Evolutionary conservation across 2,888 invertebrate genomes (phyloP).

Genomic region (Plagodis dolabraria): DNA sequence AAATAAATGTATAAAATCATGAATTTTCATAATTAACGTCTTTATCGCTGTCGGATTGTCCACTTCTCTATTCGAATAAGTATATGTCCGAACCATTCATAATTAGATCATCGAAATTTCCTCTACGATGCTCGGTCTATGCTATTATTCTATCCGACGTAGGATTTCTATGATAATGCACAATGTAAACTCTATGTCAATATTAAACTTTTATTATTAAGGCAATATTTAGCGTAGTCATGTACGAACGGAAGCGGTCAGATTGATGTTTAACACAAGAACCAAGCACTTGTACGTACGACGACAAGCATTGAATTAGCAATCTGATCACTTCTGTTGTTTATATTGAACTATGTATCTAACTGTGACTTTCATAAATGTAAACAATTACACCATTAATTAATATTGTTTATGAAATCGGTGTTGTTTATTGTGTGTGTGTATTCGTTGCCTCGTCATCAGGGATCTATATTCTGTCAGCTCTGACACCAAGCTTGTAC

Average conservation of each 20-base stretch:
- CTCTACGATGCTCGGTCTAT: constrained; percentile 45
- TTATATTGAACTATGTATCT: constrained; percentile 54
- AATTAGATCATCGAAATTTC: constrained; percentile 44
- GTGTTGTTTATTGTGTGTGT: constrained; percentile 57
- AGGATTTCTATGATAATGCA: constrained; percentile 58
- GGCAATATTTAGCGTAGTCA: constrained; percentile 63
- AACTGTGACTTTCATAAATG: constrained; percentile 50
- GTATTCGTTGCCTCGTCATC: constrained; percentile 51
- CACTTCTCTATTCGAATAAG: constrained; percentile 57
- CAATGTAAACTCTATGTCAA: constrained; percentile 64
- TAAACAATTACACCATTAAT: constrained; percentile 46
- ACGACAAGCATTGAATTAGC: constrained; percentile 17
- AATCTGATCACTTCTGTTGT: constrained; percentile 63
- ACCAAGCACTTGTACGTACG: constrained; percentile 13
- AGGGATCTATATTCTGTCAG: constrained; percentile 41
- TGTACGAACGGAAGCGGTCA: constrained; percentile 61
- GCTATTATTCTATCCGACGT: constrained; percentile 48
- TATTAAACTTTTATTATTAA: constrained; percentile 68
- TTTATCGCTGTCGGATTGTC: constrained; percentile 70
- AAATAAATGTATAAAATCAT: constrained; percentile 36
- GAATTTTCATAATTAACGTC: constrained; percentile 41
- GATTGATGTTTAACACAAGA: constrained; percentile 43
- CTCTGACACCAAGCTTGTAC: constrained; percentile 26
- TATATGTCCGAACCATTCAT: constrained; percentile 62
- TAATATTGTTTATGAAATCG: constrained; percentile 53